Evolutionary conservation across 2,113 vertebrate genomes (phyloP).

Genomic region (Sceloporus tristichus): DNA sequence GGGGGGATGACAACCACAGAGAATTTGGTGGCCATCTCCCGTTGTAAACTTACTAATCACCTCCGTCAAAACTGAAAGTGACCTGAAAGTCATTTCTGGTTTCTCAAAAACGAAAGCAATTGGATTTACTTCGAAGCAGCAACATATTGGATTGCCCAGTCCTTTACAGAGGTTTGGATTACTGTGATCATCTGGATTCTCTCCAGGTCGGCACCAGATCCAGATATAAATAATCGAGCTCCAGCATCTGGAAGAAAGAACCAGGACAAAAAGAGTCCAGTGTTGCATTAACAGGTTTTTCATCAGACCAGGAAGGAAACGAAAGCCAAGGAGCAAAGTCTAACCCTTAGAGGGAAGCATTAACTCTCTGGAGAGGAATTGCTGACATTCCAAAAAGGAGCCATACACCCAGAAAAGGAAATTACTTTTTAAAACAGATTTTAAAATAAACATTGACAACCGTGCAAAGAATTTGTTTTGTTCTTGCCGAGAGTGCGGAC

Average conservation of each 20-base stretch:
- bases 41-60: too few relatives aligned
- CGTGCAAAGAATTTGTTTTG: not conserved
- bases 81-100: too few relatives aligned
- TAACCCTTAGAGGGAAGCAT: not conserved
- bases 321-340: conserved; percentile 16
- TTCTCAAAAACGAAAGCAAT: too few relatives aligned
- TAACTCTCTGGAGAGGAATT: conserved; percentile 1
- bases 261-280: not conserved
- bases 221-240: not conserved
- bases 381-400: not conserved
- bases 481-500: not conserved
- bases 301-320: not conserved
- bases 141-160: too few relatives aligned
- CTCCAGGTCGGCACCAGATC: not conserved
- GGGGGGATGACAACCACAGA: too few relatives aligned
- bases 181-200: not conserved
- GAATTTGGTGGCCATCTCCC: too few relatives aligned
- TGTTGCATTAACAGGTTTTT: not conserved
- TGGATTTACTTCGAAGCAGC: not conserved
- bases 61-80: too few relatives aligned
- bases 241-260: conserved; percentile 12
- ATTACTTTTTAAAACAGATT: not conserved
- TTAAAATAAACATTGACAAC: not conserved
- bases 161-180: not conserved
- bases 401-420: not conserved